Conservation (phyloP, 2,888 invertebrate genomes). For the Cancer borealis region DNA sequence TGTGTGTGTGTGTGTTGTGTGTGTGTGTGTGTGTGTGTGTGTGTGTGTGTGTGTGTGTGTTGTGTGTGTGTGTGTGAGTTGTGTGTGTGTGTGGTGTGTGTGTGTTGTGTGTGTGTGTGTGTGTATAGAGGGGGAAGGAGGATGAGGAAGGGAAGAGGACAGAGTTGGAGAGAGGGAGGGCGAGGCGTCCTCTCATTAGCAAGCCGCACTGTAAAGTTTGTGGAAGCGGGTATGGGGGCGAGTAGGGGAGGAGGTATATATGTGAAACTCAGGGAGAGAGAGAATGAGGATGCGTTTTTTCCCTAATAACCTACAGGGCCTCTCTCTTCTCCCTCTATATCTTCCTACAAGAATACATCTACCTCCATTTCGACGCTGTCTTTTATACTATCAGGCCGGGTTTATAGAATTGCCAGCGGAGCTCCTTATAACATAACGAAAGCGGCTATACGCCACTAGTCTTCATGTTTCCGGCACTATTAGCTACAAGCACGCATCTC, state of each 20-base stretch:
- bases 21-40: neutral
- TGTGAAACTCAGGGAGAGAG: neutral
- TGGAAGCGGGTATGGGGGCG: neutral
- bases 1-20: too few relatives aligned
- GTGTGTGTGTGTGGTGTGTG: slow-evolving; percentile 42
- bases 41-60: slow-evolving; percentile 31
- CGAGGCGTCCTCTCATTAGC: slow-evolving; percentile 23
- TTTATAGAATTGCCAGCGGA: neutral
- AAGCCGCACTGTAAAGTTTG: neutral
- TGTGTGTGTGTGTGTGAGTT: neutral
- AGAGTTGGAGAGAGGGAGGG: neutral
- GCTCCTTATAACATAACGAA: neutral
- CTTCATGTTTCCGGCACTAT: neutral
- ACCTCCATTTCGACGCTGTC: neutral
- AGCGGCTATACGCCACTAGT: neutral
- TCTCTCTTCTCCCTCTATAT: slow-evolving; percentile 13
- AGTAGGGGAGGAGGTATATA: neutral
- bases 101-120: slow-evolving; percentile 9
- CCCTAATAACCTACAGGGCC: neutral
- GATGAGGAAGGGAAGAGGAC: slow-evolving; percentile 11
- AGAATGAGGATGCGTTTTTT: neutral
- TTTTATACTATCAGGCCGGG: neutral
- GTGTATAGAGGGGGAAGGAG: neutral
- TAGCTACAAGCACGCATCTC: neutral
- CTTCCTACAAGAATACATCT: neutral